Base-by-base conservation (phyloP, 1,140 invertebrate genomes). In the Eriocheir sinensis region DNA sequence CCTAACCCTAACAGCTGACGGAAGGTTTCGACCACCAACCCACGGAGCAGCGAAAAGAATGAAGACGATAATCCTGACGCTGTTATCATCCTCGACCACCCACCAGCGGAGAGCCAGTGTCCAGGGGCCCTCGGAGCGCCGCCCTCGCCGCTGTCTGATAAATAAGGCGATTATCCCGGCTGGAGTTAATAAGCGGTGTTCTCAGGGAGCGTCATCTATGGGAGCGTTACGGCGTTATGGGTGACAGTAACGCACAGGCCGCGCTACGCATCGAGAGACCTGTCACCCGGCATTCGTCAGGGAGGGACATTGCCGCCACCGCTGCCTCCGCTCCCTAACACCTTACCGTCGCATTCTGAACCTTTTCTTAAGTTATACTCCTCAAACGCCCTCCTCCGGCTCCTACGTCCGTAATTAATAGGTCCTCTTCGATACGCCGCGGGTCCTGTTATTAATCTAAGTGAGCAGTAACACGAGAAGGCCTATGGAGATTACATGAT, bases 401-500 rank as follows among this genome's bases (percentile, higher is more conserved):
- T n/a, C n/a, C n/a, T n/a, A n/a, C n/a, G n/a, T n/a, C n/a, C n/a
- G n/a, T n/a, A n/a, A n/a, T n/a, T n/a, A n/a, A n/a, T n/a, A n/a
- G n/a, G n/a, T 72, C n/a, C 60, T n/a, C 21, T 72, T n/a, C 27
- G 21, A 72, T 72, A n/a, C n/a, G 21, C n/a, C 27, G 27, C 27
- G n/a, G 48, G 60, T n/a, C 60, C 21, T n/a, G n/a, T 72, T 4
- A 21, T 72, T 72, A 72, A 21, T 72, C 60, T 72, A 72, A 72
- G 27, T 72, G 60, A 72, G 60, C 2, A 72, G 60, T 72, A 72
- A 72, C 60, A 72, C 60, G 60, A 72, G 60, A 72, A 72, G 60
- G 60, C 60, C 60, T n/a, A n/a, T 72, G 60, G 60, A 72, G 60
- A 72, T 72, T n/a, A 72, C 21, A n/a, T n/a, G 60, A 72, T 72